These are phyloP conservation scores for Pleuronectes platessa DNA, from an alignment of 2,113 vertebrate genomes.

Conservation along the genomic window DNA sequence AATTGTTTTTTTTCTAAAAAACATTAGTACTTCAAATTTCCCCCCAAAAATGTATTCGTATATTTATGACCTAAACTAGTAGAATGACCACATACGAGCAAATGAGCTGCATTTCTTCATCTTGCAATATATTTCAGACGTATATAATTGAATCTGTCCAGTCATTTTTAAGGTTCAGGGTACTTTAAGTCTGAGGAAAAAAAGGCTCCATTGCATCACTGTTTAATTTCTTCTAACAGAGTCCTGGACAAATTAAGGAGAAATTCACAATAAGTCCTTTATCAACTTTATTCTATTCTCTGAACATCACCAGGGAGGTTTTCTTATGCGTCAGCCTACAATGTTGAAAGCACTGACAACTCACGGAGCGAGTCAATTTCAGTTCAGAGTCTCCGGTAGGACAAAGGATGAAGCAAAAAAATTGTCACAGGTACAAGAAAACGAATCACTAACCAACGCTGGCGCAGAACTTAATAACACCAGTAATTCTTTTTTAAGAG, in stretches of 20 bases:
- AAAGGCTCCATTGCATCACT: neutral
- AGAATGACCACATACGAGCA: neutral
- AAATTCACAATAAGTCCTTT: neutral
- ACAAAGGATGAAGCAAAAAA: conserved; percentile 37
- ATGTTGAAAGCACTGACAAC: conserved; percentile 7
- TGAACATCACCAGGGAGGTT: conserved; percentile 11
- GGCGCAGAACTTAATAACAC: conserved; percentile 38
- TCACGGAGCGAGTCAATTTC: conserved; percentile 18
- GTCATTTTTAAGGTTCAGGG: neutral
- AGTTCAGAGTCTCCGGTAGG: conserved; percentile 29
- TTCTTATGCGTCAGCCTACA: conserved; percentile 14
- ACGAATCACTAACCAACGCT: conserved; percentile 25
- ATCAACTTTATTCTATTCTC: conserved; percentile 31
- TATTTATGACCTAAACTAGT: neutral
- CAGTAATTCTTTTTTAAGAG: conserved; percentile 48
- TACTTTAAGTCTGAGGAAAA: neutral
- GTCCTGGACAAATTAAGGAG: neutral
- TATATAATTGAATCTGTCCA: neutral
- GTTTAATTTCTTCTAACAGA: conserved; percentile 19
- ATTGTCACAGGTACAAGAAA: conserved; percentile 38
- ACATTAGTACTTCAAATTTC: too few species aligned
- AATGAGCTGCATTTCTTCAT: neutral
- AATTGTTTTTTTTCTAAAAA: too few species aligned
- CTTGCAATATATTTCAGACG: neutral
- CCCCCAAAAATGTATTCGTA: neutral